Evolutionary conservation across 2,888 invertebrate genomes (phyloP), one percentile per base, ranked within the genome.

Genomic region (Ethmia dodecea): DNA sequence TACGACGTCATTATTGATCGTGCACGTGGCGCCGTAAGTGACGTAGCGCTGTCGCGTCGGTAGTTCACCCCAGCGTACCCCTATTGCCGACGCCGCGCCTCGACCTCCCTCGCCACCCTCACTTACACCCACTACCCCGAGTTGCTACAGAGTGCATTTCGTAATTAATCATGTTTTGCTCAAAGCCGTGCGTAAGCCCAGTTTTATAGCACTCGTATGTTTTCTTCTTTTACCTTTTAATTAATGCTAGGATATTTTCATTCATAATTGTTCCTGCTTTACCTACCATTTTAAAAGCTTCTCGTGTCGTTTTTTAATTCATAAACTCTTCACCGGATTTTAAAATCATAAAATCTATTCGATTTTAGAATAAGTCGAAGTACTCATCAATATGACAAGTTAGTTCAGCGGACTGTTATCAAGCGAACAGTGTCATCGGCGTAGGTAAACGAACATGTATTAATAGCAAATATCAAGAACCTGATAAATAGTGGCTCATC

Each of bases 1-100:
- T 61, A 63, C 74, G 67, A 83, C 84, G 84, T 84, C 84, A 84
- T 62, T 84, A 86, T 86, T 75, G 86, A 86, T 86, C 80, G 76
- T 37, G 72, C 83, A 81, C 81, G 81, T 84, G 76, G 81, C 81
- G 76, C 80, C 81, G 77, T 77, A 65, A 74, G 69, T 84, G 81
- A 84, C 86, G 84, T 84, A 83, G 80, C 56, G 59, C 65, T 60
- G 62, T 61, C 55, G 69, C 65, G 61, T 80, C 74, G 70, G 76
- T 75, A 67, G 58, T 71, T 69, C 52, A 37, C 16, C 55, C 55
- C 48, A 47, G 55, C 48, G 48, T 47, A 48, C 55, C 60, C 50
- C 49, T 48, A 45, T 45, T 49, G 33, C 51, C n/a, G n/a, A n/a
- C 49, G 27, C 42, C 43, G 37, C 40, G 37, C 22, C 1, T 11